Conservation (phyloP, 2,113 vertebrate species). For the Struthidea cinerea region DNA sequence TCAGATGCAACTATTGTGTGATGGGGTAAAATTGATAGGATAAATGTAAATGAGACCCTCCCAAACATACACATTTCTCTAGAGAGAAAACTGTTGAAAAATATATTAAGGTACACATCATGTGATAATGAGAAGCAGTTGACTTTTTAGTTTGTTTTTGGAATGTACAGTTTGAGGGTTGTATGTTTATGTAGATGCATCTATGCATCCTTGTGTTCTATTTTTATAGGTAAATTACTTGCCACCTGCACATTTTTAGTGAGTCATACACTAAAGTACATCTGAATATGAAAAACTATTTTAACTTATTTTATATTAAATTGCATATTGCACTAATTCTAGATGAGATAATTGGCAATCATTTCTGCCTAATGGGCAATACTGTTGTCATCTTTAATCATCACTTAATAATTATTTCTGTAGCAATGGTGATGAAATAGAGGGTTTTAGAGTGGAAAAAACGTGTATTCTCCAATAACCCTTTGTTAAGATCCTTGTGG, state of each 20-base stretch:
- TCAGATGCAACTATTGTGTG: background rate
- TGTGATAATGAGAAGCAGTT: background rate
- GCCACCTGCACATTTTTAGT: background rate
- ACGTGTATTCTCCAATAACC: accelerated
- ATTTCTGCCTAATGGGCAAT: background rate
- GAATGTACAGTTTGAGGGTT: background rate
- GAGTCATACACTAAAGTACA: background rate
- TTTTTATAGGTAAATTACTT: background rate
- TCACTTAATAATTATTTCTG: background rate
- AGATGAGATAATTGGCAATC: background rate
- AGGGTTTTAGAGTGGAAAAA: background rate
- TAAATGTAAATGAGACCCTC: background rate
- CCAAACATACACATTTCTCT: background rate
- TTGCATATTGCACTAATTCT: background rate
- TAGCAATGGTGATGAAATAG: background rate
- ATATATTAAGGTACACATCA: background rate
- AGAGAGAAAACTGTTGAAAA: background rate
- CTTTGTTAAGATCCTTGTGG: background rate
- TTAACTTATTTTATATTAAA: background rate
- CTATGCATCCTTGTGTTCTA: background rate
- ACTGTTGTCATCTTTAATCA: background rate
- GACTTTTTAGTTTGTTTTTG: background rate
- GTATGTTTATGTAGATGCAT: background rate
- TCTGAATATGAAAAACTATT: background rate
- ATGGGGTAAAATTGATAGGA: background rate